These are phyloP conservation scores for Monopterus albus DNA, from an alignment of 2,113 vertebrate species.

Conservation along the genomic window DNA sequence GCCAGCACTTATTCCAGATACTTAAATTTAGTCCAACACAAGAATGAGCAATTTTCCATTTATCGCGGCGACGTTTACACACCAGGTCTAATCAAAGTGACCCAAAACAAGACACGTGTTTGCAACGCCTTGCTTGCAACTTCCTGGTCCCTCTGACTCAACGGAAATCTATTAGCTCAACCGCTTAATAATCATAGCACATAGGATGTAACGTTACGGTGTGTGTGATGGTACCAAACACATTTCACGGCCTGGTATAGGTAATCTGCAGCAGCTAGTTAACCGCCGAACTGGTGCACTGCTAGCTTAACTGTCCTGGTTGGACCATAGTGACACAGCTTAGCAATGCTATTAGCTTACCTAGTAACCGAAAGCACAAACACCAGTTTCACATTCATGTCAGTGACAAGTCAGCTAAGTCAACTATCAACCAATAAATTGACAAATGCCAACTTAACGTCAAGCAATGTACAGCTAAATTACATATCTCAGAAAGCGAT, in stretches of 20 bases:
- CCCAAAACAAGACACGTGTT: constrained; percentile 79
- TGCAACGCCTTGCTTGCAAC: constrained; percentile 48
- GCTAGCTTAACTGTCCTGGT: constrained; percentile 19
- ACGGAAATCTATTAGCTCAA: not conserved
- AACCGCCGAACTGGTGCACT: not conserved
- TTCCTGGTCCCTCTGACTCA: constrained; percentile 58
- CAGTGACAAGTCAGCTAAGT: not conserved
- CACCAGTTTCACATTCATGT: constrained; percentile 6
- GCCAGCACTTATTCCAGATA: too few species aligned
- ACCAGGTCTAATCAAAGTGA: constrained; percentile 54
- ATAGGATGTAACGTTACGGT: not conserved
- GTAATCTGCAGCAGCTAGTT: not conserved
- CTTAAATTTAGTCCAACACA: not conserved
- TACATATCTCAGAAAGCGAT: too few species aligned
- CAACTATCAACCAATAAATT: not conserved
- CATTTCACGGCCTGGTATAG: too few species aligned
- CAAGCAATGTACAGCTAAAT: too few species aligned
- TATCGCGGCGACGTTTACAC: not conserved
- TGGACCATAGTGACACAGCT: constrained; percentile 55
- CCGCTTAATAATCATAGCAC: not conserved
- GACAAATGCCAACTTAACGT: not conserved
- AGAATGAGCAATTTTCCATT: not conserved
- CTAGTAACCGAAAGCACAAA: constrained; percentile 5
- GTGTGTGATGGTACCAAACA: not conserved
- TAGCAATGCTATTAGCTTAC: constrained; percentile 27